A percentile compares a stretch with the other conserved stretches of the same genome.
phyloP scores from a whole-genome alignment of 2,888 invertebrate species.

The Microctonus hyperodae region DNA sequence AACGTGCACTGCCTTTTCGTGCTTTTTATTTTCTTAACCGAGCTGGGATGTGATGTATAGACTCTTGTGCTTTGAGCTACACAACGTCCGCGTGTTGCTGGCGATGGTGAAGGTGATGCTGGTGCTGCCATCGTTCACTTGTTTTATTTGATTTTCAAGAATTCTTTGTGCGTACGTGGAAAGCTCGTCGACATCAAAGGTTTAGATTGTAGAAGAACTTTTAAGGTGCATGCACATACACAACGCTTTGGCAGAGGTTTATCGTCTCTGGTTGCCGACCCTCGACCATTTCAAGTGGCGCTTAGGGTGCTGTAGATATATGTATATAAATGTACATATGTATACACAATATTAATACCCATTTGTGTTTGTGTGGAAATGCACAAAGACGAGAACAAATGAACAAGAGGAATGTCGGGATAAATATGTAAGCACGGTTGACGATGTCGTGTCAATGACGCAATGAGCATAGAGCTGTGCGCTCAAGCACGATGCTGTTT shows the following conservation, averaged over 20 bases:
- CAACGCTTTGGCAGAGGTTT: constrained; percentile 10
- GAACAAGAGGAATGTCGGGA: neutral
- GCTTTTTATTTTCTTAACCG: neutral
- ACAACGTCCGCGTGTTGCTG: neutral
- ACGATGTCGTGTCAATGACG: neutral
- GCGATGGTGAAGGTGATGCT: too few species aligned
- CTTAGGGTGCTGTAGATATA: neutral
- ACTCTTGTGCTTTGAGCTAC: too few species aligned
- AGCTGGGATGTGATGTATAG: neutral
- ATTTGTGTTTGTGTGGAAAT: neutral
- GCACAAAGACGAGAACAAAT: neutral
- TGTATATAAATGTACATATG: neutral
- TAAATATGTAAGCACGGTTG: neutral
- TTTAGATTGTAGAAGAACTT: constrained; percentile 15
- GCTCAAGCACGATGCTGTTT: neutral
- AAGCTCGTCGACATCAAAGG: constrained; percentile 26
- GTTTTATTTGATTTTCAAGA: constrained; percentile 28
- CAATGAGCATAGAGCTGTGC: neutral
- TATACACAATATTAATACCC: neutral
- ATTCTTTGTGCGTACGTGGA: constrained; percentile 25
- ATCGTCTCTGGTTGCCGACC: constrained; percentile 14
- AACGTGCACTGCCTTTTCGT: neutral
- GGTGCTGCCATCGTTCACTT: neutral
- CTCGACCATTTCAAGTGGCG: constrained; percentile 20
- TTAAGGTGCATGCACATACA: constrained; percentile 21